A percentile compares a stretch with the other conserved stretches of the same genome.
Conservation (phyloP, 2,888 invertebrate species). For the Polia nebulosa region DNA sequence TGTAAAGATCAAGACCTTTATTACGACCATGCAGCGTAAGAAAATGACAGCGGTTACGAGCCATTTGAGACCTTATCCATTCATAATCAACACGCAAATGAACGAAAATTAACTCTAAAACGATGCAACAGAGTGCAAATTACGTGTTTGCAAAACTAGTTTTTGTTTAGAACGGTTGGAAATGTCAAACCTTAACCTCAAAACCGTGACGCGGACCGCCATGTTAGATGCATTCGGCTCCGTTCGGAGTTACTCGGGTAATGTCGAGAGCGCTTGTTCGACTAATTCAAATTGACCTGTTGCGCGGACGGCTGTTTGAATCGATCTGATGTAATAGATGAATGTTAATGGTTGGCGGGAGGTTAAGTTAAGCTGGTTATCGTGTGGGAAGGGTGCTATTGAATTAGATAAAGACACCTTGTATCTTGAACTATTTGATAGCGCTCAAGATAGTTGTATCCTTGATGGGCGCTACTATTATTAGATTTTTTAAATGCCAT, state of each 20-base stretch:
- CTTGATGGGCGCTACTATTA: constrained; percentile 69
- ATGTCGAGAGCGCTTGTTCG: constrained; percentile 66
- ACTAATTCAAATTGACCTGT: constrained; percentile 75
- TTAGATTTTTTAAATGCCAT: constrained; percentile 56
- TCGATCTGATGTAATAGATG: constrained; percentile 51
- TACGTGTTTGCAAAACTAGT: constrained; percentile 57
- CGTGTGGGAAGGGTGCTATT: constrained; percentile 78
- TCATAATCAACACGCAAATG: constrained; percentile 60
- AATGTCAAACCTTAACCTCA: constrained; percentile 91
- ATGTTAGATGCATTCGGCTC: constrained; percentile 83
- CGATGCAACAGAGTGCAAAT: constrained; percentile 61
- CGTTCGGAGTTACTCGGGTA: constrained; percentile 79
- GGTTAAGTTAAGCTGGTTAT: constrained; percentile 74
- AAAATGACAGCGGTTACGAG: constrained; percentile 82
- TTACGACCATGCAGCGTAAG: constrained; percentile 74
- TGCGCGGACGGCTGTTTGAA: constrained; percentile 51
- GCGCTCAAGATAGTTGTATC: constrained; percentile 71
- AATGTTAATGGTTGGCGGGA: constrained; percentile 56
- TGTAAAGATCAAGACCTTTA: constrained; percentile 89
- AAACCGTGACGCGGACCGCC: constrained; percentile 88
- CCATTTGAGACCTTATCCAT: constrained; percentile 76
- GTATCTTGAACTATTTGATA: constrained; percentile 81
- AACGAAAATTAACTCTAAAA: constrained; percentile 74
- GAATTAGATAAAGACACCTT: constrained; percentile 84
- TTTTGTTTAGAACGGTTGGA: constrained; percentile 83